Percentiles rank a stretch among this genome's conserved stretches.
Conservation (phyloP, 2,888 invertebrate species). For the Drosophila parthenogenetica region DNA sequence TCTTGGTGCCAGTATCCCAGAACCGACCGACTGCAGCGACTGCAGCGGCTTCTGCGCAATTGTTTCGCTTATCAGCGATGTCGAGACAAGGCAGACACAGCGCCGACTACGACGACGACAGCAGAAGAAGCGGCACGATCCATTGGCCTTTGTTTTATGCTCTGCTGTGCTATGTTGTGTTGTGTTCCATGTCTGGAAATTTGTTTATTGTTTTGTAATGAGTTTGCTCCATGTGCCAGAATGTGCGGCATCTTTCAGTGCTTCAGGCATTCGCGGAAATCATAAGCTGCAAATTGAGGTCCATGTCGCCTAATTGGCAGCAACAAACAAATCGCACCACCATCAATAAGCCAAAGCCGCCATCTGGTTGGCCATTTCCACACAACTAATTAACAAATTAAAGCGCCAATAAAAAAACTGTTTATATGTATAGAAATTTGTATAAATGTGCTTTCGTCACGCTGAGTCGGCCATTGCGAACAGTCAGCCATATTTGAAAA, state of each 20-base stretch:
- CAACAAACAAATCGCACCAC: constrained; percentile 19
- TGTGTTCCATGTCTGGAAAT: constrained; percentile 76
- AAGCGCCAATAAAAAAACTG: constrained; percentile 45
- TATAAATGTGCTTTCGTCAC: constrained; percentile 38
- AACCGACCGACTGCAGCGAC: constrained; percentile 36
- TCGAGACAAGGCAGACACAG: constrained; percentile 76
- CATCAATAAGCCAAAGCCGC: constrained; percentile 3
- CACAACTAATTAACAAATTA: constrained; percentile 61
- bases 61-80: constrained; percentile 81
- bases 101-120: constrained; percentile 54
- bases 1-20: constrained; percentile 1
- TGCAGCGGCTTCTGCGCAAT: constrained; percentile 68
- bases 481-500: constrained; percentile 60
- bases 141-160: constrained; percentile 66
- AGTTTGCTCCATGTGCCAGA: constrained; percentile 51
- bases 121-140: constrained; percentile 67
- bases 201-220: constrained; percentile 83
- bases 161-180: neutral
- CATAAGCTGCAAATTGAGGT: constrained; percentile 76
- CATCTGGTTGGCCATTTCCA: constrained; percentile 20
- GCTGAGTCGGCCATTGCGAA: constrained; percentile 55
- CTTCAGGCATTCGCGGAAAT: constrained; percentile 68
- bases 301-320: constrained; percentile 75
- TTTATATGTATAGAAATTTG: neutral
- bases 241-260: constrained; percentile 69